Percentiles rank a stretch among this genome's conserved stretches.
Evolutionary conservation across 37 sponge, comb jelly and placozoan genomes (phyloP).

Genomic region (Lycopodina hypogea): DNA sequence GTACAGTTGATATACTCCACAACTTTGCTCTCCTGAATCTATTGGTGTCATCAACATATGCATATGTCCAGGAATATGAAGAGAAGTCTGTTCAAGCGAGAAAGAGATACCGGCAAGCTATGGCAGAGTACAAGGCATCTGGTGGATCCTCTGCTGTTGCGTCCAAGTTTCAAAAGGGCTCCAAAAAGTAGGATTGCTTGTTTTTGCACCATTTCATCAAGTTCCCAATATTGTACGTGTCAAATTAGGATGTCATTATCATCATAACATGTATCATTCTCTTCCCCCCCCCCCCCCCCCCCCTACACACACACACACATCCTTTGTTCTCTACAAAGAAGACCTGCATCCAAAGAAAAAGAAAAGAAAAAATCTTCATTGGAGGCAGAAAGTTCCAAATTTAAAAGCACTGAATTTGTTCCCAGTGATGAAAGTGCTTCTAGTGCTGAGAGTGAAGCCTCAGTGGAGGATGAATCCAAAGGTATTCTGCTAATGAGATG

Average conservation of each 20-base stretch:
- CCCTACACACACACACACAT: no score
- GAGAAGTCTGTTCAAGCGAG: slow-evolving; percentile 47
- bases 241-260: no score
- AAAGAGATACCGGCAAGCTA: slow-evolving; percentile 47
- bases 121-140: slow-evolving; percentile 70
- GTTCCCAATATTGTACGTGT: no score
- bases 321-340: no score
- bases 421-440: slow-evolving; percentile 13
- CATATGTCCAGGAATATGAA: slow-evolving; percentile 54
- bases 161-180: background rate
- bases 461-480: background rate
- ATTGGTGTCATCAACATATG: no score
- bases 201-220: no score
- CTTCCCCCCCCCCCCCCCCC: no score
- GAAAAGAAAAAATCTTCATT: no score
- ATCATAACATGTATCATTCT: no score
- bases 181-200: background rate
- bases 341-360: no score
- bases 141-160: slow-evolving; percentile 12
- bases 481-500: background rate
- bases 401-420: slow-evolving; percentile 21
- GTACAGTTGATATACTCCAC: slow-evolving; percentile 16
- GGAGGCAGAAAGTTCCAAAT: background rate
- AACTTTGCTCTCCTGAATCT: background rate
- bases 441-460: background rate